Evolutionary conservation across 1,140 invertebrate species (phyloP).

Genomic region (roundworm (Caenorhabditis elegans)): DNA sequence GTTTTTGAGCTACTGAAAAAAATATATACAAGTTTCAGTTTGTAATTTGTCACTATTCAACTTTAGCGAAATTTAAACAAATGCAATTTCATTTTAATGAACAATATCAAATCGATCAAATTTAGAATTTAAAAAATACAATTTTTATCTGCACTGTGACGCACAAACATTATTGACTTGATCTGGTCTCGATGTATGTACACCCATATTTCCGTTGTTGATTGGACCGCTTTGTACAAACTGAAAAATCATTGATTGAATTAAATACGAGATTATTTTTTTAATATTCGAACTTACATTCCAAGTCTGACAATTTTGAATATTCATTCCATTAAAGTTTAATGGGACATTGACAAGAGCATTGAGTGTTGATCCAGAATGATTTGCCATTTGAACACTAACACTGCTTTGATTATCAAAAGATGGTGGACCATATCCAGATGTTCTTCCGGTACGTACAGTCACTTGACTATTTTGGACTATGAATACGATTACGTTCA

Average conservation of each 20-base stretch:
- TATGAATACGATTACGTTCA: background rate
- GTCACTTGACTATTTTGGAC: background rate
- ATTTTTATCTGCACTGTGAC: conserved; percentile 1
- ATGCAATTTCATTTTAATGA: no score
- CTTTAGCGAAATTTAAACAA: no score
- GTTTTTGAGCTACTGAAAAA: no score
- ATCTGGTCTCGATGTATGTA: conserved; percentile 17
- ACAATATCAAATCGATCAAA: no score
- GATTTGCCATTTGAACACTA: background rate
- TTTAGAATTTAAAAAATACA: no score
- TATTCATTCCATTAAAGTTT: conserved; percentile 15
- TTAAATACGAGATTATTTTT: no score
- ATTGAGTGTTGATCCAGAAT: conserved; percentile 5
- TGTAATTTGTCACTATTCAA: no score
- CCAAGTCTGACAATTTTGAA: conserved; percentile 26
- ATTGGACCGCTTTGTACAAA: conserved; percentile 14
- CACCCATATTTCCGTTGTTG: background rate
- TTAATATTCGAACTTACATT: background rate
- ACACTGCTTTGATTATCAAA: background rate
- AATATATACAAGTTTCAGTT: no score
- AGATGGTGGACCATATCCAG: background rate
- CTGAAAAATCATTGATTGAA: background rate
- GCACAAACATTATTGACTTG: conserved; percentile 23
- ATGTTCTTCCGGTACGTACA: background rate
- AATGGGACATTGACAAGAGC: background rate